Percentiles rank a stretch among this genome's conserved stretches.
Conservation (phyloP, 2,113 vertebrate species). For the Tachysurus vachellii region DNA sequence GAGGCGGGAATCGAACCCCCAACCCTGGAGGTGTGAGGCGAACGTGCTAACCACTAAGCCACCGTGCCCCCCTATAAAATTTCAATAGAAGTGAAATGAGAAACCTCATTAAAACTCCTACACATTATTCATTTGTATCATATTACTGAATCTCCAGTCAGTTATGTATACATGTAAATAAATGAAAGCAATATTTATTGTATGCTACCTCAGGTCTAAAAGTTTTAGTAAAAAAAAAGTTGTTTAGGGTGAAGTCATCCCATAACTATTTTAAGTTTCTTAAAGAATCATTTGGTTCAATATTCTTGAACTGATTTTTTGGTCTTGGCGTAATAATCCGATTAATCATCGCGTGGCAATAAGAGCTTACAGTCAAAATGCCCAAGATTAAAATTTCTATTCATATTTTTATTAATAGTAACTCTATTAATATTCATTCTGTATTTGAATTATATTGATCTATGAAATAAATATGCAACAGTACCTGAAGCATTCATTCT, state of each 20-base stretch:
- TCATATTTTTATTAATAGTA: too few relatives aligned
- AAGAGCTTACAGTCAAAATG: not conserved
- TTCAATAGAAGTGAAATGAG: conserved; percentile 23
- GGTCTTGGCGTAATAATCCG: not conserved
- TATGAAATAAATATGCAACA: not conserved
- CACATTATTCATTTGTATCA: conserved; percentile 5
- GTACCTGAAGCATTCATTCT: not conserved
- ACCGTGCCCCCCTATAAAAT: too few relatives aligned
- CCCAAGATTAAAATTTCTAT: not conserved
- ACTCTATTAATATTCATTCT: not conserved
- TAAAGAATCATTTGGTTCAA: not conserved
- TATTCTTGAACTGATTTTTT: not conserved
- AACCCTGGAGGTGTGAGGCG: too few relatives aligned
- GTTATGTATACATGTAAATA: not conserved
- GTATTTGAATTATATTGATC: not conserved
- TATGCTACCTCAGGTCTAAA: not conserved
- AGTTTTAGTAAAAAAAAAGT: not conserved
- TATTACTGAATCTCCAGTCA: not conserved
- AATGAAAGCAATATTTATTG: not conserved
- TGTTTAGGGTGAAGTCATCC: not conserved
- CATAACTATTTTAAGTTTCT: not conserved
- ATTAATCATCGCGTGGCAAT: not conserved
- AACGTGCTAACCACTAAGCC: too few relatives aligned
- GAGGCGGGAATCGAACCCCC: too few relatives aligned
- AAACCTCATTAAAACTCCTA: conserved; percentile 7